Evolutionary conservation across 2,113 vertebrate genomes (phyloP).

Genomic region (Lophotis ruficrista): DNA sequence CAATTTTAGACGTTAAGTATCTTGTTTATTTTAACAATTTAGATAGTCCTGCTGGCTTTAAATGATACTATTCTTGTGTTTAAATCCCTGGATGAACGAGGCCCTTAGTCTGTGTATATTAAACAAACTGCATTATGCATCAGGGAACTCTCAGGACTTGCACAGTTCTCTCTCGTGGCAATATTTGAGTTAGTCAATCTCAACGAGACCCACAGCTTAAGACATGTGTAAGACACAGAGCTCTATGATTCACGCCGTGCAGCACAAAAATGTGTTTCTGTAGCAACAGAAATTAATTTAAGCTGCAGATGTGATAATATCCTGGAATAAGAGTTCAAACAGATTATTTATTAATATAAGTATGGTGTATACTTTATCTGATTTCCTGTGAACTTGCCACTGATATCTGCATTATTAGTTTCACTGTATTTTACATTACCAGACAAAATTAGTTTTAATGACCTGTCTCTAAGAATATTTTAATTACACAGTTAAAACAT

Average conservation of each 20-base stretch:
- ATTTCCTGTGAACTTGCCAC: neutral
- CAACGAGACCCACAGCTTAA: neutral
- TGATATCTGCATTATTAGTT: neutral
- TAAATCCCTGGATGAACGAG: neutral
- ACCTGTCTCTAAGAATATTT: neutral
- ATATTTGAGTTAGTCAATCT: neutral
- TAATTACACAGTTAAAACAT: neutral
- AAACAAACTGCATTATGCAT: neutral
- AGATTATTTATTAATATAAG: neutral
- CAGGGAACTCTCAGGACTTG: neutral
- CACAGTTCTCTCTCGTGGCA: neutral
- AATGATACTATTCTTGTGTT: neutral
- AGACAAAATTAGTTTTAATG: neutral
- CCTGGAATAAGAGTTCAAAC: neutral
- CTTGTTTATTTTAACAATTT: neutral
- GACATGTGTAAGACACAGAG: neutral
- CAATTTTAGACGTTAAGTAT: neutral
- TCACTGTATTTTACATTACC: neutral
- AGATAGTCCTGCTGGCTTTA: neutral
- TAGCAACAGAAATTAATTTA: conserved; percentile 1
- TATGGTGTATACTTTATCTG: neutral
- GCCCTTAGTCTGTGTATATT: neutral
- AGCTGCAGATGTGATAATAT: neutral
- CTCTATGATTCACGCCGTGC: neutral
- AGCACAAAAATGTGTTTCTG: neutral